Conservation (phyloP, 2,113 vertebrate genomes). For the Acrocephalus kingi region DNA sequence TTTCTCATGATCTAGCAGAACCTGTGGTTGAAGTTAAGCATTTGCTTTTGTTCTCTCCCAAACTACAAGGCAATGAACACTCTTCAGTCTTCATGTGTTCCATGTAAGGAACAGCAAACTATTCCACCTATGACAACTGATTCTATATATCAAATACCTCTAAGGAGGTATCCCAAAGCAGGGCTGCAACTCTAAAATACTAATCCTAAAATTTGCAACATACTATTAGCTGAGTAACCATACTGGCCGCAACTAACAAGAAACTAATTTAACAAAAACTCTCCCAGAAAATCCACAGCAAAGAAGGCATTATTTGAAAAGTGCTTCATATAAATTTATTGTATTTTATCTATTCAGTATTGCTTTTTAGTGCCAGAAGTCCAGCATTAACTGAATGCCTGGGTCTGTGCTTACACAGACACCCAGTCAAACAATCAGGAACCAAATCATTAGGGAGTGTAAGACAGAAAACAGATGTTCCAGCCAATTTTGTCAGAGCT, state of each 20-base stretch:
- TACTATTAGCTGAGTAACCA: not conserved
- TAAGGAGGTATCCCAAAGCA: not conserved
- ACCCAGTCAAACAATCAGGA: slow-evolving; percentile 42
- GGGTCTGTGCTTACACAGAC: not conserved
- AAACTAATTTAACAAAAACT: not conserved
- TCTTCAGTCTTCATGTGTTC: not conserved
- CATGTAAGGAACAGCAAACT: not conserved
- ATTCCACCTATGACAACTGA: not conserved
- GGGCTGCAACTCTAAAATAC: not conserved
- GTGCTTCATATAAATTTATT: not conserved
- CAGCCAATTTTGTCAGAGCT: slow-evolving; percentile 37
- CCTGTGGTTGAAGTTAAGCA: slow-evolving; percentile 16
- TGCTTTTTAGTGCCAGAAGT: slow-evolving; percentile 7
- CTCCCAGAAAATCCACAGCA: not conserved
- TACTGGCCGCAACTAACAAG: not conserved
- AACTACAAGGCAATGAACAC: not conserved
- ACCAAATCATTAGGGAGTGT: slow-evolving; percentile 34
- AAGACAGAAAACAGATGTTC: slow-evolving; percentile 63
- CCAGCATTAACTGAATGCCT: not conserved
- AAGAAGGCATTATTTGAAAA: not conserved
- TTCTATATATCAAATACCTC: not conserved
- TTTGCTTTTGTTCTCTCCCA: not conserved
- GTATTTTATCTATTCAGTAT: not conserved
- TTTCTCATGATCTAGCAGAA: not conserved
- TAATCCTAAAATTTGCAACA: not conserved